These are phyloP conservation scores for Lithophane ornitopus DNA, from an alignment of 2,888 invertebrate species.

Conservation along the genomic window DNA sequence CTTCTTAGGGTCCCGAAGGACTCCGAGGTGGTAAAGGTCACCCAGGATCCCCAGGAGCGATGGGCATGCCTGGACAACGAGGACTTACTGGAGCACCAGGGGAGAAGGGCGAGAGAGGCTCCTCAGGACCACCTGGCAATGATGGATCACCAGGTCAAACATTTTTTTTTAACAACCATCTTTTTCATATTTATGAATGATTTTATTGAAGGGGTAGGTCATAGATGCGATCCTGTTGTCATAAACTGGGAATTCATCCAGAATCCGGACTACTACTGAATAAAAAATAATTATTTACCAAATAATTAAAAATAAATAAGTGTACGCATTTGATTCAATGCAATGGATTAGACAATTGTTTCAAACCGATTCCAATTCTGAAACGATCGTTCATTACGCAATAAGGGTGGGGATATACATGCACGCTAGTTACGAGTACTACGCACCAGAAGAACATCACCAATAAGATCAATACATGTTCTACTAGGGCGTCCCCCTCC, in stretches of 20 bases:
- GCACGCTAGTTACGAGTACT: neutral
- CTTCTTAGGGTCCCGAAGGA: conserved; percentile 91
- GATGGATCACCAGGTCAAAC: conserved; percentile 93
- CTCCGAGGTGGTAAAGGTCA: conserved; percentile 93
- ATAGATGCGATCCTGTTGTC: neutral
- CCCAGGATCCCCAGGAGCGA: conserved; percentile 92
- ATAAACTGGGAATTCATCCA: neutral
- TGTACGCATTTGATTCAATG: too few relatives aligned
- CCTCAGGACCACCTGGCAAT: conserved; percentile 92
- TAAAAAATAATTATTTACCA: neutral
- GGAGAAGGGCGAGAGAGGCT: conserved; percentile 94
- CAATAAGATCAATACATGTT: neutral
- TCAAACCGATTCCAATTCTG: too few relatives aligned
- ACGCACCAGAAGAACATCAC: neutral
- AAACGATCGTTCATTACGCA: too few relatives aligned
- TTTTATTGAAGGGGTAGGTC: too few relatives aligned
- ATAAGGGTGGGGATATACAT: too few relatives aligned
- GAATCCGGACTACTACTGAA: neutral
- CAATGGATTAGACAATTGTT: too few relatives aligned
- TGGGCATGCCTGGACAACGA: conserved; percentile 93
- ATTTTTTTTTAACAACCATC: neutral
- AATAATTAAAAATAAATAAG: neutral
- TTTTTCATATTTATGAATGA: neutral
- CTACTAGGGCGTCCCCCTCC: neutral
- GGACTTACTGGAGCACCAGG: conserved; percentile 93